Percentiles rank a stretch among this genome's conserved stretches.
Conservation (phyloP, 2,888 invertebrate species). For the Phymatocera aterrima region DNA sequence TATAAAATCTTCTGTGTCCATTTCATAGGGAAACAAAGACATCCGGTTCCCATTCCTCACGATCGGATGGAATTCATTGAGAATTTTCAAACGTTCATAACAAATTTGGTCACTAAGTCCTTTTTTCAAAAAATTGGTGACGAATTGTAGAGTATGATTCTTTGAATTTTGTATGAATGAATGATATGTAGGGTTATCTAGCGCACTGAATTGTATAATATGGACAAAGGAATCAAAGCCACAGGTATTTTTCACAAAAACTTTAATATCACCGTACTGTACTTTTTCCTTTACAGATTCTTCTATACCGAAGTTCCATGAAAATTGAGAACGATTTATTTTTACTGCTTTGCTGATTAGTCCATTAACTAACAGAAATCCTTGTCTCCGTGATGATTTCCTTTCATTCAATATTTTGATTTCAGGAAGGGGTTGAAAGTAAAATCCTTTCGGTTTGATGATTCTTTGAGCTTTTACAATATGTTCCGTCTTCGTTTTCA, state of each 20-base stretch:
- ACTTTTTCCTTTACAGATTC: neutral
- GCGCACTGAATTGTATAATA: constrained; percentile 39
- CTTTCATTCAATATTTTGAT: constrained; percentile 4
- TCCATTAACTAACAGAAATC: constrained; percentile 22
- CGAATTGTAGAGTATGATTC: neutral
- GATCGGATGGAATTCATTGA: neutral
- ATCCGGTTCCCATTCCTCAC: neutral
- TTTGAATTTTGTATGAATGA: constrained; percentile 6
- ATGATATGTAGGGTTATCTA: constrained; percentile 30
- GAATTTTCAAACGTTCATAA: constrained; percentile 18
- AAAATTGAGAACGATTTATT: constrained; percentile 7
- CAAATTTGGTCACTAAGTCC: neutral
- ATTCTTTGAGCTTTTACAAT: neutral
- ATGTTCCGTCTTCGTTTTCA: neutral
- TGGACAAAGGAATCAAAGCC: constrained; percentile 36
- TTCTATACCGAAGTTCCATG: neutral
- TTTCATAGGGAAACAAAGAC: neutral
- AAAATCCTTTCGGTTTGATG: constrained; percentile 6
- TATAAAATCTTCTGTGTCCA: constrained; percentile 11
- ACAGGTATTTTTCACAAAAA: constrained; percentile 38
- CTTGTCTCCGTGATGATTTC: neutral
- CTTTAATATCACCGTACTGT: neutral
- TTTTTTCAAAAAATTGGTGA: constrained; percentile 17
- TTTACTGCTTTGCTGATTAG: neutral
- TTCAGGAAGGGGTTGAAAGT: constrained; percentile 24